Evolutionary conservation across 2,888 invertebrate genomes (phyloP), one percentile per base, ranked within the genome.

Genomic region (Coleophora flavipennella): DNA sequence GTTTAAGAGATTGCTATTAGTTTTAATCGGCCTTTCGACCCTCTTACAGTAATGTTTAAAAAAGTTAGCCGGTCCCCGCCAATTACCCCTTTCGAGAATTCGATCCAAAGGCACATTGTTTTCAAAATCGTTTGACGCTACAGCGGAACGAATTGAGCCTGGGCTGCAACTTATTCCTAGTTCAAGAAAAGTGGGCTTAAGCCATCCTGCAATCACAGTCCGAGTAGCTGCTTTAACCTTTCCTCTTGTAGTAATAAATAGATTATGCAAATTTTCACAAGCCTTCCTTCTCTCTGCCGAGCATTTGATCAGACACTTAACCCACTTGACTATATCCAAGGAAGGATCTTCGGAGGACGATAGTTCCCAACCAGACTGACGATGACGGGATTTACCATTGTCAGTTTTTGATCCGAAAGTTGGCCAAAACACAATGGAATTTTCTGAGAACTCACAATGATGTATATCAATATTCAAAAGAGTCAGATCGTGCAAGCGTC

Each of bases 401-500:
- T 42, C 42, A 4, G 39, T 42, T 13, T 42, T 42, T 1, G 42
- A 42, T 3, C 39, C 39, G 11, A 39, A 42, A 1, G n/a, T 28
- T 10, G 42, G 39, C 42, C 42, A 42, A 27, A 42, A 37, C n/a
- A 14, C 31, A 9, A 39, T 35, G 1, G 31, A 28, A 10, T 29
- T 33, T 6, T 9, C n/a, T 27, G 11, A 13, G 7, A 8, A 13
- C 13, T 36, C 9, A 9, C 39, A 42, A 29, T 42, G 39, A 4
- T 36, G 9, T 3, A 9, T 11, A 35, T 39, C 42, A n/a, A 42
- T 39, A 1, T 11, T 20, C 8, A 42, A 27, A 8, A 44, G 41
- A 1, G 44, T 44, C 9, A 44, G 31, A 13, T 43, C 43, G 31
- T 45, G 43, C 6, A 45, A 26, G 29, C 45, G 11, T 9, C 43